phyloP scores from a whole-genome alignment of 2,797 vertebrate species.

The Argyrosomus regius region DNA sequence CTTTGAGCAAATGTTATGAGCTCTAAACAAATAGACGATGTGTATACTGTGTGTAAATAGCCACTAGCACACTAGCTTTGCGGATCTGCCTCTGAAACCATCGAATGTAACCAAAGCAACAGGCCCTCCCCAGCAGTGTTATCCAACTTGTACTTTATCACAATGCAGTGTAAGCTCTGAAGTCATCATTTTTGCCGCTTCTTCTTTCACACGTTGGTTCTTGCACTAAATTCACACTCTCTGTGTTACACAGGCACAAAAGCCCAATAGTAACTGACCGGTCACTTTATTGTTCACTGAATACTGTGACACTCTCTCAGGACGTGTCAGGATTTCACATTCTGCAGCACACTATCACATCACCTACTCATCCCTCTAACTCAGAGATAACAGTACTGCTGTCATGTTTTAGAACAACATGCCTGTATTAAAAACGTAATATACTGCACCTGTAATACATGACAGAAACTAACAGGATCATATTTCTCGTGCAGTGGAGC shows the following conservation, averaged over 20 bases:
- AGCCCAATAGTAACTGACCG: constrained; percentile 13
- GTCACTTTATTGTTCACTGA: constrained; percentile 42
- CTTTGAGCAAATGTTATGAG: constrained; percentile 31
- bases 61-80: constrained; percentile 17
- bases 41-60: constrained; percentile 37
- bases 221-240: neutral
- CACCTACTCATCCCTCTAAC: constrained; percentile 10
- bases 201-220: constrained; percentile 20
- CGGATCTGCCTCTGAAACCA: constrained; percentile 14
- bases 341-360: constrained; percentile 28
- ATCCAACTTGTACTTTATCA: neutral
- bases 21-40: constrained; percentile 25
- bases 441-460: neutral
- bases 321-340: constrained; percentile 18
- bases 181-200: constrained; percentile 14
- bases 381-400: neutral
- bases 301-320: constrained; percentile 8
- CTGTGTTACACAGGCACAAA: neutral
- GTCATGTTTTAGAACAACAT: neutral
- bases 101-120: constrained; percentile 5
- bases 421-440: neutral
- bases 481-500: neutral
- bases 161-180: constrained; percentile 3
- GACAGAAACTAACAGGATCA: neutral
- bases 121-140: neutral